These are phyloP conservation scores for Ophioninae sp. DNA, from an alignment of 2,888 invertebrate species.

Conservation along the genomic window DNA sequence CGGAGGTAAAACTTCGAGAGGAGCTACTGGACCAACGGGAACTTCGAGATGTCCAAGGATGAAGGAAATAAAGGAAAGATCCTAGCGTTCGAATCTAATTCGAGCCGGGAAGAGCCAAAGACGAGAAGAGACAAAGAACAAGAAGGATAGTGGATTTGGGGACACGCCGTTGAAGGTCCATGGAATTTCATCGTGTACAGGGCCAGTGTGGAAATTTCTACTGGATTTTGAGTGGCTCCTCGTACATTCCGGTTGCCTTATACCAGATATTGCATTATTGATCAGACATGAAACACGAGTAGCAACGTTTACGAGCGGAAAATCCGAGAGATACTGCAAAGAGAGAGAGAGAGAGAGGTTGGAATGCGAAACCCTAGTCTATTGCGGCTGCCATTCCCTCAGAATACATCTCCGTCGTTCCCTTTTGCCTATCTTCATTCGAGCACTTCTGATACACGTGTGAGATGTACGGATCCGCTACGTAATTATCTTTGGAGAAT, in stretches of 20 bases:
- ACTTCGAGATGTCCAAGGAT: conserved; percentile 42
- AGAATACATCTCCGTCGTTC: conserved; percentile 55
- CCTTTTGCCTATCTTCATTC: background rate
- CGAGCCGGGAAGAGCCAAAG: conserved; percentile 25
- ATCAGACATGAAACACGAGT: background rate
- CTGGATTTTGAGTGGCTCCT: conserved; percentile 35
- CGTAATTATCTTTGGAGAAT: background rate
- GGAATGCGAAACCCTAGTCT: background rate
- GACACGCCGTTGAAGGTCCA: conserved; percentile 56
- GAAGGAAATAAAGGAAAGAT: conserved; percentile 57
- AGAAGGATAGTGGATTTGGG: conserved; percentile 67
- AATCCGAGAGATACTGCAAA: conserved; percentile 25
- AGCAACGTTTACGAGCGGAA: background rate
- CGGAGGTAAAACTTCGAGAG: conserved; percentile 48
- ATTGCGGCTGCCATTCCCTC: conserved; percentile 57
- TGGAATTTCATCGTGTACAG: conserved; percentile 41
- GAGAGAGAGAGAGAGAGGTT: background rate
- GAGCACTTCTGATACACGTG: background rate
- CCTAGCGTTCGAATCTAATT: conserved; percentile 59
- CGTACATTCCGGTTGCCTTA: conserved; percentile 25
- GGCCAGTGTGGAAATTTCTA: conserved; percentile 36
- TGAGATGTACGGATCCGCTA: background rate
- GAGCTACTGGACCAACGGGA: conserved; percentile 29
- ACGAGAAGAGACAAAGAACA: conserved; percentile 28
- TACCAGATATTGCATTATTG: conserved; percentile 31